These are phyloP conservation scores for Echinarachnius parma DNA, from an alignment of 53 echinoderm and acorn worm species.

Conservation along the genomic window DNA sequence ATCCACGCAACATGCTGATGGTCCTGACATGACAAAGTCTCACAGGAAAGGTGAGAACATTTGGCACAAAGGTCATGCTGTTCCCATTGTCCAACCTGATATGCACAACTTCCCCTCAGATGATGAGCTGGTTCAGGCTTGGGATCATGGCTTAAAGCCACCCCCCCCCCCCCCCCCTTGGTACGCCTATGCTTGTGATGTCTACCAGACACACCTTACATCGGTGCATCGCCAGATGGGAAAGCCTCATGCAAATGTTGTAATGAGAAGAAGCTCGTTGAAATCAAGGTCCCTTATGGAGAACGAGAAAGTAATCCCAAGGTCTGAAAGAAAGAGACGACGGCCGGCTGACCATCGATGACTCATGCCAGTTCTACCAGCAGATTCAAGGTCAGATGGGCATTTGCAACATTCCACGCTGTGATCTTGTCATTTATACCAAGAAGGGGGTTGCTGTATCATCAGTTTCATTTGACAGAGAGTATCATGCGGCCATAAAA, in stretches of 20 bases:
- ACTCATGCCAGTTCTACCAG: constrained; percentile 19
- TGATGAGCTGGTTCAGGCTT: too few relatives aligned
- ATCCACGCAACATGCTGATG: too few relatives aligned
- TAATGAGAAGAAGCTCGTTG: neutral
- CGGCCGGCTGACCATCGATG: constrained; percentile 3
- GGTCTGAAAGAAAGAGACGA: too few relatives aligned
- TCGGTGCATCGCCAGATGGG: neutral
- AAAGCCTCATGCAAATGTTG: neutral
- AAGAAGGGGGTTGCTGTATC: constrained; percentile 22
- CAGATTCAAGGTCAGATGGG: constrained; percentile 55
- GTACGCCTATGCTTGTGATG: neutral
- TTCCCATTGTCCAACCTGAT: too few relatives aligned
- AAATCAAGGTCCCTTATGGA: neutral
- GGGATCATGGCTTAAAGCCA: too few relatives aligned
- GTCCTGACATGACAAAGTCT: too few relatives aligned
- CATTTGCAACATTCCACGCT: constrained; percentile 1
- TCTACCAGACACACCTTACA: neutral
- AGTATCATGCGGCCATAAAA: too few relatives aligned
- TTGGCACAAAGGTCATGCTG: too few relatives aligned
- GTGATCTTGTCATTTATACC: constrained; percentile 48
- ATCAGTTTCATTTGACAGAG: constrained; percentile 14
- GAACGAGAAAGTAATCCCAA: constrained; percentile 5
- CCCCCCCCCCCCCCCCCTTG: too few relatives aligned
- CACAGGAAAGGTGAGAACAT: too few relatives aligned
- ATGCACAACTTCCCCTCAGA: too few relatives aligned